Base-by-base conservation (phyloP, 64 coral and sea anemone species). In the Stichodactyla mertensii region DNA sequence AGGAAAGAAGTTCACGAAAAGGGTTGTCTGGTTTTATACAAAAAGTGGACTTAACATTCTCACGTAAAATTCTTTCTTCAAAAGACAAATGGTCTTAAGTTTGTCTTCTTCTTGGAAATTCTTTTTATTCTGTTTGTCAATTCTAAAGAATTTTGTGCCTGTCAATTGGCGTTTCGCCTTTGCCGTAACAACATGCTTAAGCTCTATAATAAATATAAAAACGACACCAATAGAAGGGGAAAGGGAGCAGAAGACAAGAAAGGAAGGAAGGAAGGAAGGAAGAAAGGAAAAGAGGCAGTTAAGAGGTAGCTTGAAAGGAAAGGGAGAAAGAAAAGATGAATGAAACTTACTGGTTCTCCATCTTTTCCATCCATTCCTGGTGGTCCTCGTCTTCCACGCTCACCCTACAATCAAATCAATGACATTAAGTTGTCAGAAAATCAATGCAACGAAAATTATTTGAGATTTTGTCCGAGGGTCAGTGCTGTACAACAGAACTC, bases 281-380 rank as follows among this genome's bases (percentile, higher is more conserved):
- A 15, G 5, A 0, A 19, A 19, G 5, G 11, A 64, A 64, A 19
- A 64, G 12, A n/a, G 36, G 36, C 36, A 45, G 36, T 45, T 45
- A 4, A 45, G 36, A 59, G 10, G 9, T 12, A 59, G 15, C 0
- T 12, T 12, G 15, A 16, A 59, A 12, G 15, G 15, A 59, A 15
- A 6, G 6, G 61, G 15, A 16, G 11, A 64, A 6, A 19, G 19
- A 22, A n/a, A 51, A 52, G 9, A 6, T 11, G 0, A 51, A 10
- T 51, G 20, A 20, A 81, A 85, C 83, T 85, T 14, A 85, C 83
- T 58, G 83, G 83, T 61, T 58, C 83, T 85, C 83, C 83, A 62
- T 85, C 83, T 9, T 85, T 85, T 12, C 83, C 83, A 64, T 85
- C 83, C 4, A 85, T 85, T 26, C 83, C 83, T 55, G 83, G 83